Conservation (phyloP, 2,797 vertebrate species). For the Discoglossus pictus region DNA sequence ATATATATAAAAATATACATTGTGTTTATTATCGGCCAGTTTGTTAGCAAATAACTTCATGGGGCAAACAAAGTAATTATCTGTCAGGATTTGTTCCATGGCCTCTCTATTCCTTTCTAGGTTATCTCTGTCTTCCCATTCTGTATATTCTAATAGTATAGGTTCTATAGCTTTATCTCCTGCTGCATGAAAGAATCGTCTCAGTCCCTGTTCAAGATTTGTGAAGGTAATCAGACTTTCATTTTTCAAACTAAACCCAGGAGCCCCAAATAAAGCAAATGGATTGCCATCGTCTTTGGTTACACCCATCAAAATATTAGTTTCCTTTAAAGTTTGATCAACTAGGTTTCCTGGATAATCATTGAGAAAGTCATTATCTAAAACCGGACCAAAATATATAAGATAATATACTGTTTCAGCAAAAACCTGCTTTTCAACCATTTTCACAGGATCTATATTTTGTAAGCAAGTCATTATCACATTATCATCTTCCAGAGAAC, state of each 20-base stretch:
- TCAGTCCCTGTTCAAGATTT: constrained; percentile 60
- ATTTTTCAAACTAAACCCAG: constrained; percentile 53
- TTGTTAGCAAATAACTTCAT: constrained; percentile 61
- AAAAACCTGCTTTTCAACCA: constrained; percentile 53
- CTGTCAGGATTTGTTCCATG: constrained; percentile 60
- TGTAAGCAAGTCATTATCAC: constrained; percentile 66
- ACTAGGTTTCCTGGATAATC: constrained; percentile 64
- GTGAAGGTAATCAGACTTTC: constrained; percentile 65
- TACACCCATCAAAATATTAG: constrained; percentile 67
- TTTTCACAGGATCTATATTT: constrained; percentile 42
- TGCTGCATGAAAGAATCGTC: constrained; percentile 26
- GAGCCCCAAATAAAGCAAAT: constrained; percentile 56
- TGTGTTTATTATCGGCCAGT: constrained; percentile 61
- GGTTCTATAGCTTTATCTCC: constrained; percentile 53
- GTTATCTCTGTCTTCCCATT: constrained; percentile 66
- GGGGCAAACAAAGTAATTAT: constrained; percentile 63
- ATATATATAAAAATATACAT: constrained; percentile 67
- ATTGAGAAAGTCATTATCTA: constrained; percentile 68
- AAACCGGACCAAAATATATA: constrained; percentile 58
- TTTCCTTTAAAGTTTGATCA: constrained; percentile 57
- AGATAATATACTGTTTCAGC: background rate
- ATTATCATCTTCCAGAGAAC: constrained; percentile 52
- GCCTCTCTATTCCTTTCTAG: constrained; percentile 61
- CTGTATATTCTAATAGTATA: constrained; percentile 65
- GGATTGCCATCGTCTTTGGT: constrained; percentile 70